Base-by-base conservation (phyloP, 2,797 vertebrate species). In the Cygnus olor region DNA sequence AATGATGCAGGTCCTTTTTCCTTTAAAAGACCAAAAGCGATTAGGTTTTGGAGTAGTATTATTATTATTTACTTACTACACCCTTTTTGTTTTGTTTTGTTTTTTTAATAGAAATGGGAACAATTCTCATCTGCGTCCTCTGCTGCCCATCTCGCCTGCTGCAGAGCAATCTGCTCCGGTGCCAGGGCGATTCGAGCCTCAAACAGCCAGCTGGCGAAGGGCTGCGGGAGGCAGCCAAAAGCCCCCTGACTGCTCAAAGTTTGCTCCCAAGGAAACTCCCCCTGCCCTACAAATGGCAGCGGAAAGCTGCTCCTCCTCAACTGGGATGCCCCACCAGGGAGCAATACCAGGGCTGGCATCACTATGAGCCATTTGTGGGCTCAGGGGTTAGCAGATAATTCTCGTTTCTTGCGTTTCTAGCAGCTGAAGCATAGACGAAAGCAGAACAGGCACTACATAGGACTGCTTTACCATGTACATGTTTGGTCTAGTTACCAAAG, bases 251-350 rank as follows among this genome's bases (percentile, higher is more conserved):
- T 57, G 28, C 51, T 65, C 79, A 2, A 65, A 61, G 85, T 54
- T 56, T 76, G 57, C 49, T 65, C 74, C 45, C 36, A 82, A 58
- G 78, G 34, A 76, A 85, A 45, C 13, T 54, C 27, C 58, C 38
- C 65, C 70, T 53, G n/a, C 36, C 82, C 60, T 54, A 61, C 38
- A 84, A 92, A 45, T 0, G 3, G 20, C 61, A 83, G 21, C 11
- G 38, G 53, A 51, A 85, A 44, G 24, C 51, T 65, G 6, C 7
- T 80, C 60, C 36, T 68, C 63, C 54, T 81, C 45, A 80, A 14
- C 47, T 0, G 0, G 12, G 40, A 63, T 18, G 60, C 28, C 30
- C 27, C 11, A 2, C 3, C 0, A 0, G 45, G 20, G 27, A 77
- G 11, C 54, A 13, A 6, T 0, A 36, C 44, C 36, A 61, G 3